A percentile compares a stretch with the other conserved stretches of the same genome.
Evolutionary conservation across 2,113 vertebrate species (phyloP).

Genomic region (Telmatochromis brachygnathus): DNA sequence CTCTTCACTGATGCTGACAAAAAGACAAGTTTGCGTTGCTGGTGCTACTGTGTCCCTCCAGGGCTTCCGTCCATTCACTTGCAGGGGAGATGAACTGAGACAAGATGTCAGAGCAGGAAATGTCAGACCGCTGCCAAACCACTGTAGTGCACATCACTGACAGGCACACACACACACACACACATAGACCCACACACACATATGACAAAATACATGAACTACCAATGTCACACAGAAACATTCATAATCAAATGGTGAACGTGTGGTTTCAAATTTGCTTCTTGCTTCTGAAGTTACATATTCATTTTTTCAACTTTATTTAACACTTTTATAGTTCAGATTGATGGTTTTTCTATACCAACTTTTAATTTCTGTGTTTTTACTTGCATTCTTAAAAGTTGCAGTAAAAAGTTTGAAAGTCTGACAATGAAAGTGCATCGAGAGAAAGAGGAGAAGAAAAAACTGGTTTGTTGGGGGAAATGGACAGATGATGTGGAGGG

Average conservation of each 20-base stretch:
- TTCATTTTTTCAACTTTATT: background rate
- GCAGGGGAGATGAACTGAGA: conserved; percentile 69
- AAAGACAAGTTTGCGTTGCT: conserved; percentile 68
- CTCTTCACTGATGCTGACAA: conserved; percentile 64
- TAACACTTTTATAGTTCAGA: background rate
- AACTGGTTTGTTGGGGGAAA: background rate
- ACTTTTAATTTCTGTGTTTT: background rate
- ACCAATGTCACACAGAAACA: background rate
- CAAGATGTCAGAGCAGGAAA: conserved; percentile 72
- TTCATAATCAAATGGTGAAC: background rate
- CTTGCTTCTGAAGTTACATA: background rate
- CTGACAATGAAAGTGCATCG: background rate
- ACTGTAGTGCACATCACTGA: conserved; percentile 49
- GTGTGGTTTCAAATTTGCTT: background rate
- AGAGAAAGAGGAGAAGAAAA: background rate
- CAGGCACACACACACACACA: conserved; percentile 28
- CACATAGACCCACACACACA: background rate
- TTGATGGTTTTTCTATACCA: background rate
- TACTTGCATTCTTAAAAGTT: background rate
- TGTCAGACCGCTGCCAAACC: conserved; percentile 67
- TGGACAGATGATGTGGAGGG: background rate
- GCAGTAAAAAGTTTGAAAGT: background rate
- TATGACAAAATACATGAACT: background rate
- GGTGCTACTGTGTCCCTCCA: conserved; percentile 65
- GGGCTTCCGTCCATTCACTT: conserved; percentile 63